These are phyloP conservation scores for Drosophila sp. DNA, from an alignment of 1,140 invertebrate genomes.

Conservation along the genomic window DNA sequence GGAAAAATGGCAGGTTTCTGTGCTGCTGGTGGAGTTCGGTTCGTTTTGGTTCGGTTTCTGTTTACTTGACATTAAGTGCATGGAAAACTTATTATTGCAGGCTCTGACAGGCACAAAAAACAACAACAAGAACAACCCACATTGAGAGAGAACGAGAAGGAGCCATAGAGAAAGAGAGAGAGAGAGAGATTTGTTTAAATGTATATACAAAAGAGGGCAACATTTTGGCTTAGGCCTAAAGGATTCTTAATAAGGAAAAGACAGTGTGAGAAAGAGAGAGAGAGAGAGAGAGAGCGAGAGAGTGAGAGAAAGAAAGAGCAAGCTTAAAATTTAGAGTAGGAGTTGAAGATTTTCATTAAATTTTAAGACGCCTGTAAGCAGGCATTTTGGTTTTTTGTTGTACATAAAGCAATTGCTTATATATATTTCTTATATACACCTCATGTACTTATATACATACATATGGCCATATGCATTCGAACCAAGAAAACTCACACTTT, in stretches of 20 bases:
- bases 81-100: slow-evolving; percentile 80
- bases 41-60: slow-evolving; percentile 37
- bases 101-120: slow-evolving; percentile 72
- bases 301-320: not conserved
- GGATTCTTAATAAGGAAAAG: not conserved
- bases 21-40: not conserved
- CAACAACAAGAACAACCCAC: slow-evolving; percentile 52
- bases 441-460: slow-evolving; percentile 18
- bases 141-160: not conserved
- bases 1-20: not conserved
- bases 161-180: not conserved
- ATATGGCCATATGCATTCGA: slow-evolving; percentile 56
- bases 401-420: slow-evolving; percentile 37
- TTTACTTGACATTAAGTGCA: slow-evolving; percentile 81
- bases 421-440: slow-evolving; percentile 17
- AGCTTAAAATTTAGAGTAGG: slow-evolving; percentile 16
- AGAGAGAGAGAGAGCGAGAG: not conserved
- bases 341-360: slow-evolving; percentile 72
- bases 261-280: not conserved
- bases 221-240: slow-evolving; percentile 14
- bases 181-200: not conserved
- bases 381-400: slow-evolving; percentile 72
- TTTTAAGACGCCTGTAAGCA: slow-evolving; percentile 68
- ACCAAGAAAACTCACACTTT: slow-evolving; percentile 75
- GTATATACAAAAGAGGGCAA: slow-evolving; percentile 9